A percentile compares a stretch with the other conserved stretches of the same genome.
Evolutionary conservation across 2,888 invertebrate species (phyloP).

Genomic region (Eupithecia abbreviata): DNA sequence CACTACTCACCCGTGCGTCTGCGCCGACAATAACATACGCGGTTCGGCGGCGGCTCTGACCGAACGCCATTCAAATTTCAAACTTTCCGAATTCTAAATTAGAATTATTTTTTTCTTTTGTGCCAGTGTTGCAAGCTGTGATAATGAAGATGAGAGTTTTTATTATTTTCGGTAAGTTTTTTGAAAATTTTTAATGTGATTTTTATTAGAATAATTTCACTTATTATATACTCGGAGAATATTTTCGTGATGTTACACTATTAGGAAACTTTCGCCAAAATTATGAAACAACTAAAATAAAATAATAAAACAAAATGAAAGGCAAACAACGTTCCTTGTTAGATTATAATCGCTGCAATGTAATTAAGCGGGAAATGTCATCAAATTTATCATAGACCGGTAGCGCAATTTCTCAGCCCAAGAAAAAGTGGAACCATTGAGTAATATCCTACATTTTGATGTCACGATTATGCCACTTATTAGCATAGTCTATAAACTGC

Average conservation of each 20-base stretch:
- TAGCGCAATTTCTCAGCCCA: constrained; percentile 18
- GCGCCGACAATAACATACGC: constrained; percentile 70
- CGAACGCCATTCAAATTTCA: constrained; percentile 63
- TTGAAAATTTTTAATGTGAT: constrained; percentile 15
- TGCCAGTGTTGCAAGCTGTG: constrained; percentile 67
- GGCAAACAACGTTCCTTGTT: background rate
- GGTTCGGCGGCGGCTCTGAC: constrained; percentile 69
- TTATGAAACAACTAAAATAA: constrained; percentile 2
- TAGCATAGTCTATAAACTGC: constrained; percentile 25
- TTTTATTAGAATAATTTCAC: constrained; percentile 1
- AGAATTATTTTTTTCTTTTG: constrained; percentile 50
- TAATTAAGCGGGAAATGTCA: background rate
- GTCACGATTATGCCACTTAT: constrained; percentile 33
- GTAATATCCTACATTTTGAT: constrained; percentile 34
- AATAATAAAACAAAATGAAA: background rate
- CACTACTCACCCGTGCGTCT: constrained; percentile 52
- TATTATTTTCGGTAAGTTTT: constrained; percentile 72
- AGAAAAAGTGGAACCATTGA: constrained; percentile 28
- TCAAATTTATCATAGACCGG: constrained; percentile 15
- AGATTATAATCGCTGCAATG: background rate
- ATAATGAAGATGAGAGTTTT: constrained; percentile 68
- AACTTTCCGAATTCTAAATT: constrained; percentile 50
- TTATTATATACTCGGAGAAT: background rate
- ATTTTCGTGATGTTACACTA: background rate
- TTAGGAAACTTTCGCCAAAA: background rate